Evolutionary conservation across 2,888 invertebrate genomes (phyloP), one percentile per base, ranked within the genome.

Genomic region (Heteromyza rotundicornis): DNA sequence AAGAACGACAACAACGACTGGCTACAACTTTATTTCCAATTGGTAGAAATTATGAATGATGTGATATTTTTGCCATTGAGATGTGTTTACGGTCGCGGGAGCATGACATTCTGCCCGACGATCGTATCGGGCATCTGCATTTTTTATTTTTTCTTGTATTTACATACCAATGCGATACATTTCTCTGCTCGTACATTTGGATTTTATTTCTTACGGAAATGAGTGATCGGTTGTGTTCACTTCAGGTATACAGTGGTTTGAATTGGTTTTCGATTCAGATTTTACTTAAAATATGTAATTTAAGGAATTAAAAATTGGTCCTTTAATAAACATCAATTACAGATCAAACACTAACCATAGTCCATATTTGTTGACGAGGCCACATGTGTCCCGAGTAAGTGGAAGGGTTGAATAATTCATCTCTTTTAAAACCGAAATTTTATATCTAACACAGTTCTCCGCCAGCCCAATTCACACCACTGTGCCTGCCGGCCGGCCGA

Each of bases 21-120:
- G 12, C 10, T 75, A 76, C 74, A 74, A 75, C 75, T 73, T 68
- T 72, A 76, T 76, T 72, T 62, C 40, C 63, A 64, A 64, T 62
- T 63, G 50, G 17, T 55, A 50, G 74, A 70, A 70, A 72, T 75
- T 76, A 74, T 78, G 80, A 78, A 75, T 79, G 75, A 78, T 78
- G 76, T 72, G 74, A 72, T 75, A 73, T 70, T 73, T 77, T 72
- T 71, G 70, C 71, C 71, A 73, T 73, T 73, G 71, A 71, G 76
- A 76, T 77, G 70, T 77, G 73, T 78, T 76, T 72, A 74, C 73
- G 72, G 77, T 71, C 72, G 71, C 76, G 72, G 74, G 68, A 75
- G 70, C 75, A 71, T 73, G 75, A 72, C 78, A 77, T 74, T 70
- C 70, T 70, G 67, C 72, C 44, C 64, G 55, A 62, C 52, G 22